A percentile compares a stretch with the other conserved stretches of the same genome.
These are phyloP conservation scores for Lasioglossum oenotherae DNA, from an alignment of 2,888 invertebrate species.

Conservation along the genomic window DNA sequence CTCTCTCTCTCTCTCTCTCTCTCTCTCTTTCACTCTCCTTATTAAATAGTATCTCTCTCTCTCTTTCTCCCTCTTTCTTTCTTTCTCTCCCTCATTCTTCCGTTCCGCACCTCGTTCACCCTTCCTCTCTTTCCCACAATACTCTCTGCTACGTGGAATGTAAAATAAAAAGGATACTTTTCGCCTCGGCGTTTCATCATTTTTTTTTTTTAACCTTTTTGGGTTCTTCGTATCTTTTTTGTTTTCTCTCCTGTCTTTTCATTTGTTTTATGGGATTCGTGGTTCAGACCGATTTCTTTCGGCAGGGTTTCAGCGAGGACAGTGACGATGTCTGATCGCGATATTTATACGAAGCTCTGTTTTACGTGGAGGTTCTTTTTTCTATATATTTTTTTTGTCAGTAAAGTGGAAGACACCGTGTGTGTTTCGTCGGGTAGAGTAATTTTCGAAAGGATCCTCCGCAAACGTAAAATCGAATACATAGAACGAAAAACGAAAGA, in stretches of 20 bases:
- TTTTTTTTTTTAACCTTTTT: slow-evolving; percentile 8
- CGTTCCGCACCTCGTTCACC: slow-evolving; percentile 39
- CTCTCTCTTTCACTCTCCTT: slow-evolving; percentile 48
- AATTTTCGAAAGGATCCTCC: slow-evolving; percentile 47
- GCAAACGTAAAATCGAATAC: background rate
- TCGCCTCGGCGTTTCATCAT: slow-evolving; percentile 47
- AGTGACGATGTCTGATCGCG: slow-evolving; percentile 14
- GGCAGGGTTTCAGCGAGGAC: slow-evolving; percentile 24
- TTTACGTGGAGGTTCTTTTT: background rate
- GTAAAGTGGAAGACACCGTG: slow-evolving; percentile 14
- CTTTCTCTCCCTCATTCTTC: slow-evolving; percentile 29
- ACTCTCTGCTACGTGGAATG: slow-evolving; percentile 68
- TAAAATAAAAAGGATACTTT: slow-evolving; percentile 66
- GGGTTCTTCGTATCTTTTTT: background rate
- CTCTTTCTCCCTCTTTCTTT: slow-evolving; percentile 48
- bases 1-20: slow-evolving; percentile 3
- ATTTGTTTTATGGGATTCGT: slow-evolving; percentile 2
- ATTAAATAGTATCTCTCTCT: slow-evolving; percentile 61
- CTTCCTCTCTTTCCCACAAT: slow-evolving; percentile 44
- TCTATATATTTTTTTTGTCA: background rate
- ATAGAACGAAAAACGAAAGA: background rate
- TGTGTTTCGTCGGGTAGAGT: slow-evolving; percentile 12
- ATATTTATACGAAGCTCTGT: slow-evolving; percentile 33
- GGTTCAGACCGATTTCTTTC: slow-evolving; percentile 19
- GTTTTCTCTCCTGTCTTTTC: background rate